phyloP scores from a whole-genome alignment of 2,797 vertebrate genomes.

The Gorsachius magnificus region DNA sequence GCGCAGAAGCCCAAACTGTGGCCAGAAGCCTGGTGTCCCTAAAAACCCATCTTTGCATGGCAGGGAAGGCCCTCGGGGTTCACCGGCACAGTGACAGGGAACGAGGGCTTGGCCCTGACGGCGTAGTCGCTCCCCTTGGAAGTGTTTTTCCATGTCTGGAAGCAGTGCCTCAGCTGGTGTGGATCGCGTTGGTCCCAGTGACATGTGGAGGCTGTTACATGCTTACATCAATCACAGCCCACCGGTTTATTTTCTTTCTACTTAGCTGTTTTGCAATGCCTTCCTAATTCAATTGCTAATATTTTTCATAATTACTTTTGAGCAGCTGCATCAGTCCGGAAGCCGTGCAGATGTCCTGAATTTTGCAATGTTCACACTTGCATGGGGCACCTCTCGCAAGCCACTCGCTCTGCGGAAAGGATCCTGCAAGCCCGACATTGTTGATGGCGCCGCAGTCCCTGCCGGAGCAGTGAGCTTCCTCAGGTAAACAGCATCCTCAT shows the following conservation, averaged over 20 bases:
- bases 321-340: not conserved
- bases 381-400: not conserved
- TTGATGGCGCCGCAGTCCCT: conserved; percentile 71
- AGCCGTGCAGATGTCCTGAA: not conserved
- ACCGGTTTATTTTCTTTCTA: not conserved
- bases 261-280: not conserved
- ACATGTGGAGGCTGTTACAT: not conserved
- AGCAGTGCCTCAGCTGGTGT: not conserved
- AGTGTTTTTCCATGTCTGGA: not conserved
- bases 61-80: not conserved
- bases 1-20: not conserved
- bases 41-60: not conserved
- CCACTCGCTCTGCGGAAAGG: conserved; percentile 73
- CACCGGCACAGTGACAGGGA: not conserved
- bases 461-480: conserved; percentile 71
- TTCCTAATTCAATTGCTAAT: not conserved
- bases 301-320: not conserved
- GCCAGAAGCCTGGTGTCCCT: not conserved
- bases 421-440: conserved; percentile 71
- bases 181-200: not conserved
- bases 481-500: conserved; percentile 49
- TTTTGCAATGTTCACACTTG: not conserved
- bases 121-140: not conserved
- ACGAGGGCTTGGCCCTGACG: not conserved
- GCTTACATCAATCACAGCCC: conserved; percentile 2